These are phyloP conservation scores for Gymnoscelis rufifasciata DNA, from an alignment of 2,888 invertebrate species.

Conservation along the genomic window DNA sequence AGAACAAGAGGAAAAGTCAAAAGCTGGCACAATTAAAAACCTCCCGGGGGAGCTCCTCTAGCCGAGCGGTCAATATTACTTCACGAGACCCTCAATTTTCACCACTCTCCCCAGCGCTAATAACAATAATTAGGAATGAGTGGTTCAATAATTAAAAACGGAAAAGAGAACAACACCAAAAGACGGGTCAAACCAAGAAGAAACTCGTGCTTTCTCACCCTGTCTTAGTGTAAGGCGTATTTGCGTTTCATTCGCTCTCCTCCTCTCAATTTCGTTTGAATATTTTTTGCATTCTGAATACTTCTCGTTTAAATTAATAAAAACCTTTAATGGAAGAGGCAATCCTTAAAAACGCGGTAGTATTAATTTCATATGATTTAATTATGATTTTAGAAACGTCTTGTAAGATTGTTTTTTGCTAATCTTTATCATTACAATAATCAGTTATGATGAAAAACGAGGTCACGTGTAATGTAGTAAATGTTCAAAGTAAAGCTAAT, in stretches of 20 bases:
- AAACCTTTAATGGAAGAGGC: slow-evolving; percentile 50
- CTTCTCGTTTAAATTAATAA: slow-evolving; percentile 64
- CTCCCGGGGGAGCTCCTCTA: slow-evolving; percentile 64
- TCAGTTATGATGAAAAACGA: no score
- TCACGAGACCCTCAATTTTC: slow-evolving; percentile 75
- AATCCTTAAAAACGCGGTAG: slow-evolving; percentile 37
- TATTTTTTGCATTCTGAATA: slow-evolving; percentile 46
- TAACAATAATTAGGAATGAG: slow-evolving; percentile 81
- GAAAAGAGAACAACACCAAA: slow-evolving; percentile 74
- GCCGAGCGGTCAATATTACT: slow-evolving; percentile 74
- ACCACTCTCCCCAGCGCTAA: slow-evolving; percentile 76
- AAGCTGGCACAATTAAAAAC: slow-evolving; percentile 74
- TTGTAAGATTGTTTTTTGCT: no score
- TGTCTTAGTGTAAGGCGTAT: slow-evolving; percentile 32
- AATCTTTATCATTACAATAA: no score
- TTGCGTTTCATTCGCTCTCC: slow-evolving; percentile 42
- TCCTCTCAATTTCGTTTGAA: slow-evolving; percentile 61
- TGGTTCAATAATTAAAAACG: slow-evolving; percentile 81
- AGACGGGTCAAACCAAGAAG: slow-evolving; percentile 51
- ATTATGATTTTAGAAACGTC: no score
- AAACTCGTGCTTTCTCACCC: slow-evolving; percentile 46
- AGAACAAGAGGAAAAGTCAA: slow-evolving; percentile 74
- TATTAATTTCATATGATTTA: no score
- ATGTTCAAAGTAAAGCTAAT: slow-evolving; percentile 14
- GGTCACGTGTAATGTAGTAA: background rate